Base-by-base conservation (phyloP, 2,888 invertebrate species). In the Morpho helenor region DNA sequence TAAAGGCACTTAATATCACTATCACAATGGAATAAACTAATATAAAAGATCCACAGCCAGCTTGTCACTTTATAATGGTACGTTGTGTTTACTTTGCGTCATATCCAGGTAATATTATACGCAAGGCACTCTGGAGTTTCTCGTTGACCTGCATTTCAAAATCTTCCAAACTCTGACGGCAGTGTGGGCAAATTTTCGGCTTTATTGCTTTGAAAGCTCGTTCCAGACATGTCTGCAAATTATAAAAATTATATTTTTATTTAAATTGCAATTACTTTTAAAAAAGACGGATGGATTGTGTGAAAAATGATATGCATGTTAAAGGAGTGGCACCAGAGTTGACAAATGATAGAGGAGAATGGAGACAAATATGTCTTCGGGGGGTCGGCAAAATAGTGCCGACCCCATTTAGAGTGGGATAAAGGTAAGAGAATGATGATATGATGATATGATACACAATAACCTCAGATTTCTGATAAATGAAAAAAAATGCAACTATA, bases 81-180 rank as follows among this genome's bases (percentile, higher is more conserved):
- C 8, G 22, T 57, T 70, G 80, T 60, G 80, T 80, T 66, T 79
- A 84, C 8, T 88, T 91, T 7, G 83, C 88, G 59, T 92, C 93
- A 72, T 95, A 96, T 0, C 96, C 96, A 0, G 95, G 93, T 75
- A 95, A 93, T 41, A 96, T 79, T 4, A 77, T 71, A 46, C 91
- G 81, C 3, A 96, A 84, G 0, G 92, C 92, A 2, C 82, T 73
- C 41, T 87, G 82, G 7, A 96, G 87, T 0, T 77, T 73, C 49
- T 91, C 81, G 73, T 96, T 96, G 0, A 90, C 70, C n/a, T 80
- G 72, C 64, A 92, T 77, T 49, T 85, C 91, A 61, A 91, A 86
- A 62, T 92, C 91, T 0, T 92, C 88, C 4, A 96, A 82, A n/a
- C 91, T 91, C 43, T 86, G 76, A 7, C 96, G 90, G 76, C 96